These are phyloP conservation scores for Notamacropus eugenii DNA, from an alignment of 2,797 vertebrate species.

Conservation along the genomic window DNA sequence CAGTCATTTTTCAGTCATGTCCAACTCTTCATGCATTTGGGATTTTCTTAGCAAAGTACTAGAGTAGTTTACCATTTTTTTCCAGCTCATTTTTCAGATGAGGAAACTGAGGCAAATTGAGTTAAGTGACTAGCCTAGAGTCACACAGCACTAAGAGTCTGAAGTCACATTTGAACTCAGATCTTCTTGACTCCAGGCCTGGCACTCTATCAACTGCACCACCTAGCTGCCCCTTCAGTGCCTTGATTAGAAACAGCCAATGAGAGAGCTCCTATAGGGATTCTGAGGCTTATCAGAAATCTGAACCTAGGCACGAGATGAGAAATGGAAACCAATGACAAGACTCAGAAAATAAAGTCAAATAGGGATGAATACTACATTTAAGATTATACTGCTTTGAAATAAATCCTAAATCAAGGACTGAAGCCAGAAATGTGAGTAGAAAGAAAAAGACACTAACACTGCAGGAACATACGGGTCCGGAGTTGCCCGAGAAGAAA, in stretches of 20 bases:
- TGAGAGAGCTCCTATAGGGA: background rate
- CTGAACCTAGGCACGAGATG: background rate
- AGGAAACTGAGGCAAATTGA: background rate
- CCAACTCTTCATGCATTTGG: background rate
- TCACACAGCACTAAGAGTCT: background rate
- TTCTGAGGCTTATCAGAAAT: background rate
- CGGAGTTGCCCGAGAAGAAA: background rate
- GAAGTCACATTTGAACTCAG: background rate
- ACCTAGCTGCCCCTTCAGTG: background rate
- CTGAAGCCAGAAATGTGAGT: background rate
- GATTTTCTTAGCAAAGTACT: background rate
- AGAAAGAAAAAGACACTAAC: background rate
- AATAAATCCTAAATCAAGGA: background rate
- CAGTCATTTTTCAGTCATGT: background rate
- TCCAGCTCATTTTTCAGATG: background rate
- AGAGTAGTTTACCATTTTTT: background rate
- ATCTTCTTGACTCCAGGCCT: background rate
- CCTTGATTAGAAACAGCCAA: background rate
- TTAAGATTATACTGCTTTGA: background rate
- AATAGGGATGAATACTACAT: background rate
- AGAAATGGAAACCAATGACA: background rate
- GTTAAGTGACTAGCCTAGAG: background rate
- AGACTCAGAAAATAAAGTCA: background rate
- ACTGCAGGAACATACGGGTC: background rate
- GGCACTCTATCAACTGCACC: background rate